Percentiles rank a stretch among this genome's conserved stretches.
Conservation (phyloP, 2,113 vertebrate species). For the Callipepla californica region DNA sequence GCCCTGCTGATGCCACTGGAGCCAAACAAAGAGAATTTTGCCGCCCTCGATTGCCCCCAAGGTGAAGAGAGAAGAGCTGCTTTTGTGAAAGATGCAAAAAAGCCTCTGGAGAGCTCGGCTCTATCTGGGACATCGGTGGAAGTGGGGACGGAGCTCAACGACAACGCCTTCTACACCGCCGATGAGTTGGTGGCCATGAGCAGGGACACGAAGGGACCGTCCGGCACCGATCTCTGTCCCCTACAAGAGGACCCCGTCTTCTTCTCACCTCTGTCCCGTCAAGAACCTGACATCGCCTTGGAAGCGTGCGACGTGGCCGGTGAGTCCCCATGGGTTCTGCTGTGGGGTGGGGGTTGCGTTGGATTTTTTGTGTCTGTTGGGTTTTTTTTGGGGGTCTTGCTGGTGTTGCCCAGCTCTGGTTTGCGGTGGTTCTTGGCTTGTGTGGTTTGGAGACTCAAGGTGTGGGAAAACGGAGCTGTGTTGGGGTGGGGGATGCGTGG, state of each 20-base stretch:
- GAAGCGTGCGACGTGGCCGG: slow-evolving; percentile 30
- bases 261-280: background rate
- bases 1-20: background rate
- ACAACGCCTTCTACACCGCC: background rate
- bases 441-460: background rate
- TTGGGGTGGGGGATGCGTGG: rapidly evolving
- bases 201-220: background rate
- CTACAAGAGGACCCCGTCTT: background rate
- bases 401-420: background rate
- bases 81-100: slow-evolving; percentile 38
- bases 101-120: background rate
- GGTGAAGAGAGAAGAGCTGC: background rate
- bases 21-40: background rate
- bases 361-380: background rate
- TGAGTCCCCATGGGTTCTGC: background rate
- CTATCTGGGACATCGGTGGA: background rate
- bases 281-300: background rate
- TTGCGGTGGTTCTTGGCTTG: background rate
- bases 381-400: too few relatives aligned
- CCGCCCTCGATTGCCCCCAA: slow-evolving; percentile 19
- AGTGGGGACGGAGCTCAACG: background rate
- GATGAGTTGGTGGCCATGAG: background rate
- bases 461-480: rapidly evolving
- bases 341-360: background rate
- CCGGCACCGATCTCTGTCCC: rapidly evolving